These are phyloP conservation scores for Malacoctenus gilli DNA, from an alignment of 2,797 vertebrate genomes.

Conservation along the genomic window DNA sequence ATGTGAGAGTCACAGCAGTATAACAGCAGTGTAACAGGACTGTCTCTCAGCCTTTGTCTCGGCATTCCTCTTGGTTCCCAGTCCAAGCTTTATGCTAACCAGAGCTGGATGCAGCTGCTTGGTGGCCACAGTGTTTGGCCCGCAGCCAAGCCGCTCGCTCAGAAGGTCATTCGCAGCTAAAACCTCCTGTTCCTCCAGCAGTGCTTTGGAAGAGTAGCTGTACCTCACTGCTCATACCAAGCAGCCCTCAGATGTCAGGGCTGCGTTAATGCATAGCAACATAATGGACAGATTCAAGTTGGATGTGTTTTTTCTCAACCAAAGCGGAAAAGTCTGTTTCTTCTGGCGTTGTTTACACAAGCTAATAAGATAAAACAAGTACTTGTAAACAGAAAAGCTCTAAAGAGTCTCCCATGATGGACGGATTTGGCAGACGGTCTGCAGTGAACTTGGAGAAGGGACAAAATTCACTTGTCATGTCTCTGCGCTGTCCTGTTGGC, in stretches of 20 bases:
- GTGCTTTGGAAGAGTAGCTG: neutral
- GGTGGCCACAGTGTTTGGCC: conserved; percentile 12
- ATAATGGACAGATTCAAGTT: neutral
- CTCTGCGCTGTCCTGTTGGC: neutral
- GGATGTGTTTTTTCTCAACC: conserved; percentile 1
- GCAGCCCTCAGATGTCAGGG: neutral
- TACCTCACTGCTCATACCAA: neutral
- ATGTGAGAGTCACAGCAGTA: neutral
- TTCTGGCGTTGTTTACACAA: neutral
- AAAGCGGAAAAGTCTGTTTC: neutral
- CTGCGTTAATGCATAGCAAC: neutral
- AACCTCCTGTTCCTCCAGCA: neutral
- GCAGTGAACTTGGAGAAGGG: conserved; percentile 5
- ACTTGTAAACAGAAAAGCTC: neutral
- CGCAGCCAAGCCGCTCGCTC: conserved; percentile 18
- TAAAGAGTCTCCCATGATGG: neutral
- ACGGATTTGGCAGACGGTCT: conserved; percentile 9
- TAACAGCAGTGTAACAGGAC: neutral
- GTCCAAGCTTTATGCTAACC: conserved; percentile 4
- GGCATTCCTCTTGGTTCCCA: conserved; percentile 5
- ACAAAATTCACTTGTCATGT: neutral
- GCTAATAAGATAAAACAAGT: neutral
- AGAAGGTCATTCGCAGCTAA: conserved; percentile 19
- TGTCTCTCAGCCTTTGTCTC: neutral
- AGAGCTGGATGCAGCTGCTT: conserved; percentile 1